Evolutionary conservation across 2,888 invertebrate genomes (phyloP).

Genomic region (Stenoptilia bipunctidactyla): DNA sequence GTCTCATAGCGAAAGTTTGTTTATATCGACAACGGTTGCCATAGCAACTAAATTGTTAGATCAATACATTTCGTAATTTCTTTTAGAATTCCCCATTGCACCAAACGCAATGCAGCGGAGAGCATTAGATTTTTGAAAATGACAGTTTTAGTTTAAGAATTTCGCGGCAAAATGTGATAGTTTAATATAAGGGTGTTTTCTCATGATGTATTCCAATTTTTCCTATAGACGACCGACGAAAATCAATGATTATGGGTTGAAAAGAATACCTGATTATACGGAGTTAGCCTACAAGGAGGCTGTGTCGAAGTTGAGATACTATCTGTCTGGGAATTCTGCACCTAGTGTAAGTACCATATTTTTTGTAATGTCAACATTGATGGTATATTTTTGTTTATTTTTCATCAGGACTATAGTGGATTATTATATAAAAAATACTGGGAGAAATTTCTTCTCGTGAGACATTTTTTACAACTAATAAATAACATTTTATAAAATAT

Average conservation of each 20-base stretch:
- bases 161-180: conserved; percentile 25
- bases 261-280: conserved; percentile 81
- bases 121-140: conserved; percentile 29
- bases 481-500: too few relatives aligned
- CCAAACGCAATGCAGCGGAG: conserved; percentile 40
- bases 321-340: conserved; percentile 82
- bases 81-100: conserved; percentile 23
- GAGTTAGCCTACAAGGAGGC: conserved; percentile 89
- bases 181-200: conserved; percentile 9
- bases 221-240: conserved; percentile 54
- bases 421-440: too few relatives aligned
- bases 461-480: too few relatives aligned
- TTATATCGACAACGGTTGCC: conserved; percentile 41
- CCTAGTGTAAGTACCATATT: conserved; percentile 57
- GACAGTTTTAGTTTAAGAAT: conserved; percentile 24
- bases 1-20: conserved; percentile 23
- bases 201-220: conserved; percentile 29
- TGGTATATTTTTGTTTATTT: background rate
- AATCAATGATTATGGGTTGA: conserved; percentile 61
- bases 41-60: conserved; percentile 36
- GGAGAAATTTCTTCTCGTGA: too few relatives aligned
- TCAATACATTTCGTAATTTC: conserved; percentile 34
- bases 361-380: too few relatives aligned
- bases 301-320: conserved; percentile 81
- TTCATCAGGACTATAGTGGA: too few relatives aligned